Percentiles rank a stretch among this genome's conserved stretches.
These are phyloP conservation scores for Spodoptera littoralis DNA, from an alignment of 2,888 invertebrate species.

Conservation along the genomic window DNA sequence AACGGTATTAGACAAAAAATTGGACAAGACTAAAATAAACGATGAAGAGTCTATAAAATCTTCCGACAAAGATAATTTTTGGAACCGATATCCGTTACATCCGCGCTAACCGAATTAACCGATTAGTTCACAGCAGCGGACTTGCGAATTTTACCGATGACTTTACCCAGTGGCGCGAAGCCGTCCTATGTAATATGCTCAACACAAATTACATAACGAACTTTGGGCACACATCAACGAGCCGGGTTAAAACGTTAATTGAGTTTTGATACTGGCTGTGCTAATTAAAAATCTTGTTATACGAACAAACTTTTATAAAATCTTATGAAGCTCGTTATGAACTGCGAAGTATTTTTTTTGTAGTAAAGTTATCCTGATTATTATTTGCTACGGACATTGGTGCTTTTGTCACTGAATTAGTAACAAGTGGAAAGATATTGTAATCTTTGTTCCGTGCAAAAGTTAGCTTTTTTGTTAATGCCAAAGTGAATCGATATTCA, in stretches of 20 bases:
- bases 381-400: conserved; percentile 9
- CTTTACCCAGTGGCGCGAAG: conserved; percentile 1
- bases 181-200: conserved; percentile 20
- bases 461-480: no score
- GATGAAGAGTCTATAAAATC: conserved; percentile 1
- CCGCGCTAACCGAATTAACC: conserved; percentile 15
- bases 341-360: conserved; percentile 16
- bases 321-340: conserved; percentile 27
- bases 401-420: not conserved
- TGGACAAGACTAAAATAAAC: not conserved
- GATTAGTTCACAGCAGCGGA: conserved; percentile 7
- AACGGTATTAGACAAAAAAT: no score
- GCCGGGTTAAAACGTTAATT: conserved; percentile 62
- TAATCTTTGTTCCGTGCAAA: no score
- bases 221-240: conserved; percentile 36
- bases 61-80: conserved; percentile 3
- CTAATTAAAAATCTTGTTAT: conserved; percentile 62
- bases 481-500: no score
- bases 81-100: conserved; percentile 4
- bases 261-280: conserved; percentile 62
- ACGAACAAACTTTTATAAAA: conserved; percentile 48
- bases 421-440: not conserved
- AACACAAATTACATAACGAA: conserved; percentile 45
- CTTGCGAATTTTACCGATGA: conserved; percentile 19
- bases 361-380: conserved; percentile 23